Percentiles rank a stretch among this genome's conserved stretches.
These are phyloP conservation scores for Eledone cirrhosa DNA, from an alignment of 2,888 invertebrate species.

Conservation along the genomic window DNA sequence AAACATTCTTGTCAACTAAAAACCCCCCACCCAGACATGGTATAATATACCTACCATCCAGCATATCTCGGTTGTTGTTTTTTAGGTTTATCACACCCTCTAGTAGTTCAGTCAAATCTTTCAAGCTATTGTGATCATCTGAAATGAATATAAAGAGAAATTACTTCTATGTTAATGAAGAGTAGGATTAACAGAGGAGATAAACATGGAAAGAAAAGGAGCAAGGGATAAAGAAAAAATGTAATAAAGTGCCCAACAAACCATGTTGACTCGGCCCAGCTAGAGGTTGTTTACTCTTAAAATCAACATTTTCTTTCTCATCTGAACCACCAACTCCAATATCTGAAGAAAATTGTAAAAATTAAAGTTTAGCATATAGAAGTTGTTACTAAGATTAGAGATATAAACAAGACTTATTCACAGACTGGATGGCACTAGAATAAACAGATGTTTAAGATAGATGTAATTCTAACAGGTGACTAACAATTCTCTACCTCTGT, in stretches of 20 bases:
- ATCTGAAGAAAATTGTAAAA: background rate
- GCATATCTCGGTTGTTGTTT: background rate
- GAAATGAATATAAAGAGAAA: background rate
- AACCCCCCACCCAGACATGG: no score
- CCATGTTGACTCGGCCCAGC: background rate
- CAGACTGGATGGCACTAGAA: no score
- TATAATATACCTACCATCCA: background rate
- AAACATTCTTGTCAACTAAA: no score
- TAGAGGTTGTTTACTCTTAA: conserved; percentile 4
- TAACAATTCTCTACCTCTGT: no score
- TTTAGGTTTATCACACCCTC: conserved; percentile 24
- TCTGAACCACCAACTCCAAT: background rate
- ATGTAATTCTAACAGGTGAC: no score
- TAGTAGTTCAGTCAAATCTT: background rate
- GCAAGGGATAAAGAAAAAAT: background rate
- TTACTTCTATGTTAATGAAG: no score
- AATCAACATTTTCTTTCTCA: conserved; percentile 19
- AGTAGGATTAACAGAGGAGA: no score
- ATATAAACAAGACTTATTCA: no score
- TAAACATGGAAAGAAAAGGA: no score
- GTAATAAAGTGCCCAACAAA: background rate
- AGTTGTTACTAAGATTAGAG: no score
- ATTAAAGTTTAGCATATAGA: no score
- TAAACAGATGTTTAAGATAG: no score
- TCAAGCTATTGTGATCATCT: conserved; percentile 4